Evolutionary conservation across 2,113 vertebrate species (phyloP), one percentile per base, ranked within the genome.

Genomic region (Scophthalmus maximus): DNA sequence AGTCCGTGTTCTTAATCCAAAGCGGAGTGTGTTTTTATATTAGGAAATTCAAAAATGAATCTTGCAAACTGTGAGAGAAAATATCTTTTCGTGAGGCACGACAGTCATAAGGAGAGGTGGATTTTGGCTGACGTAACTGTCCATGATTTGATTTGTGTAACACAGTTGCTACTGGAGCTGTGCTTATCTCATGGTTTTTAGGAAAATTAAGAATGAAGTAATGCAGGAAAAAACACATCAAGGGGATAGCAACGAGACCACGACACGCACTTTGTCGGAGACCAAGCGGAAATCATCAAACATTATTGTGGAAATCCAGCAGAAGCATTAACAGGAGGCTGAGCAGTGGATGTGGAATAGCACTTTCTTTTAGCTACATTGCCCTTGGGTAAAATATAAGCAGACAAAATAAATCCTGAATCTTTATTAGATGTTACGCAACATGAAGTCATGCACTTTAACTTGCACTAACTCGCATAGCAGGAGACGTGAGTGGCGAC

Each of bases 51-150:
- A 1, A 62, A 67, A 52, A 14, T n/a, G n/a, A n/a, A n/a, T n/a
- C n/a, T n/a, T n/a, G n/a, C n/a, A n/a, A n/a, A n/a, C n/a, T n/a
- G n/a, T n/a, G n/a, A n/a, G n/a, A 65, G 50, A 52, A 53, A 2
- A 79, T 67, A 68, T 74, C 51, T 69, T 71, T 74, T 22, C 40
- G 7, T 30, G 26, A 18, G n/a, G n/a, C 30, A 32, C 42, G 6
- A 29, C 29, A 70, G 20, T 59, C 11, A 40, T 66, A 53, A 63
- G 42, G 22, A 59, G 49, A 75, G 78, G 6, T 75, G 20, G 4
- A 58, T 79, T 83, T 40, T 27, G 40, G 18, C n/a, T 81, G 70
- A 91, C 65, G 72, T 79, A 84, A 75, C 66, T 14, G 18, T 53
- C 30, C 20, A 2, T 18, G 1, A n/a, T n/a, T n/a, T n/a, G 3